These are phyloP conservation scores for Cephus nigrinus DNA, from an alignment of 2,888 invertebrate species.

Conservation along the genomic window DNA sequence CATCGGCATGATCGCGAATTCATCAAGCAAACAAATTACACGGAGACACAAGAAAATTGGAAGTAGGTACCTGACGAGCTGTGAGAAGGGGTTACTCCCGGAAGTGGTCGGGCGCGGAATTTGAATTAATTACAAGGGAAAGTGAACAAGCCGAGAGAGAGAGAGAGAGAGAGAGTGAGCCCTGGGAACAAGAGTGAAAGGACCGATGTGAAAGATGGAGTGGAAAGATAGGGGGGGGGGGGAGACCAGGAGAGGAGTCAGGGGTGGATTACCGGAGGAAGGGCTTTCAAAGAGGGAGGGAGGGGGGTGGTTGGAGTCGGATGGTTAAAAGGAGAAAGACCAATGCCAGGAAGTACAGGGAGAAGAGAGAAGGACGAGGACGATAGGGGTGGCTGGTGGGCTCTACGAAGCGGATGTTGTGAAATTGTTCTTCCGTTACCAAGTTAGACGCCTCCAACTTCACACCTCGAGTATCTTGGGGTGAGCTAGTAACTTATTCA, in stretches of 20 bases:
- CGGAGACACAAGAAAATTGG: neutral
- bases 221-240: slow-evolving; percentile 14
- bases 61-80: slow-evolving; percentile 4
- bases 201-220: slow-evolving; percentile 23
- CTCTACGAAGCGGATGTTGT: slow-evolving; percentile 47
- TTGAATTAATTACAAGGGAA: slow-evolving; percentile 52
- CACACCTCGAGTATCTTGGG: slow-evolving; percentile 56
- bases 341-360: slow-evolving; percentile 11
- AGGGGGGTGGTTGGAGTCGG: neutral
- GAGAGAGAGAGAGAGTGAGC: slow-evolving; percentile 16
- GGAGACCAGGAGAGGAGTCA: slow-evolving; percentile 7
- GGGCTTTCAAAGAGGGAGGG: neutral
- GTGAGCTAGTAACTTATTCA: slow-evolving; percentile 56
- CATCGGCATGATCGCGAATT: neutral
- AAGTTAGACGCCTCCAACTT: slow-evolving; percentile 56
- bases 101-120: slow-evolving; percentile 37
- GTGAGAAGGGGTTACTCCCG: slow-evolving; percentile 13
- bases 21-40: slow-evolving; percentile 1
- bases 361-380: slow-evolving; percentile 24
- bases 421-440: slow-evolving; percentile 58
- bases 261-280: neutral
- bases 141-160: slow-evolving; percentile 37
- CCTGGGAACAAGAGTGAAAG: slow-evolving; percentile 15
- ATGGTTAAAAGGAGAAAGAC: slow-evolving; percentile 21
- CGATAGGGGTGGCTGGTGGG: slow-evolving; percentile 35